These are phyloP conservation scores for Schizopygopsis pylzovi DNA, from an alignment of 2,797 vertebrate genomes.

Conservation along the genomic window DNA sequence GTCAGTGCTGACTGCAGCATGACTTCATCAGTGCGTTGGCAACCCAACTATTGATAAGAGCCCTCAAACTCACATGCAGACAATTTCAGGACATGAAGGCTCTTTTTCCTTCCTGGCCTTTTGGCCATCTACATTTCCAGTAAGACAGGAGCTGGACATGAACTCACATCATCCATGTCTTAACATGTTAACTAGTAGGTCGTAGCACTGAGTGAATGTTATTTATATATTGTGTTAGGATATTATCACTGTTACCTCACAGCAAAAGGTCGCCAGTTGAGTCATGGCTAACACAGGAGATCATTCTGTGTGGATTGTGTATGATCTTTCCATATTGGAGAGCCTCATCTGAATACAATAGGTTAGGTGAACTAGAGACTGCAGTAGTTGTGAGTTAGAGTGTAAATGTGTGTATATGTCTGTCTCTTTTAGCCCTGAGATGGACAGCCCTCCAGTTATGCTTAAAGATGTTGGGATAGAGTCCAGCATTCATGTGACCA, in stretches of 20 bases:
- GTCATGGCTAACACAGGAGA: neutral
- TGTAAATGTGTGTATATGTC: neutral
- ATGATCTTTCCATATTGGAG: neutral
- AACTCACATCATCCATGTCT: neutral
- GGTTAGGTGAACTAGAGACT: neutral
- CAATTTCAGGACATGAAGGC: neutral
- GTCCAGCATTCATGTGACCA: no score
- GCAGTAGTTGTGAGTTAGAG: neutral
- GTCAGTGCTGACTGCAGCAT: conserved; percentile 56
- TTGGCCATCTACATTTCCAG: neutral
- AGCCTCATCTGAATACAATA: neutral
- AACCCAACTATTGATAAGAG: neutral
- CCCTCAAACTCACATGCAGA: conserved; percentile 18
- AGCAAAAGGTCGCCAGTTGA: neutral
- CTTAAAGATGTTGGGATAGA: no score
- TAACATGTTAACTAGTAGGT: neutral
- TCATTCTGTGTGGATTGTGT: neutral
- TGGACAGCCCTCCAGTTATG: no score
- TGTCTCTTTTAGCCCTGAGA: no score
- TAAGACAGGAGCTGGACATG: neutral
- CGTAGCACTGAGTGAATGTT: neutral
- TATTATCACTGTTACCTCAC: neutral
- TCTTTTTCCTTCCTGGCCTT: neutral
- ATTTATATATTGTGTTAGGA: neutral
- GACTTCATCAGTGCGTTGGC: conserved; percentile 47